Conservation (phyloP, 2,797 vertebrate species). For the Uromys caudimaculatus region DNA sequence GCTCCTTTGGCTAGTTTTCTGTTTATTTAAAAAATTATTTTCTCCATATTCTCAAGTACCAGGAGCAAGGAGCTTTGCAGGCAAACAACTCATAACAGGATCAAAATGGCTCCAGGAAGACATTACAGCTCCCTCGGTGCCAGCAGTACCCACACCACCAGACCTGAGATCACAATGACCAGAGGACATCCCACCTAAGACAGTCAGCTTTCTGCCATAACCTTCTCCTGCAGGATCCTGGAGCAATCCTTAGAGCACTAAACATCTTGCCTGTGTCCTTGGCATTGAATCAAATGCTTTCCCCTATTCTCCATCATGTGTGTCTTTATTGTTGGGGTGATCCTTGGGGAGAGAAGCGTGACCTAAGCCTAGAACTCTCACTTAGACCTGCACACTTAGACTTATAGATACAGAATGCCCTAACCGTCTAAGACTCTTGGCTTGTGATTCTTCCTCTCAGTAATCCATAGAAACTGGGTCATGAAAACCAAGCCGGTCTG, state of each 20-base stretch:
- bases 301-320: neutral
- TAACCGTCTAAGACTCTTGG: neutral
- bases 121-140: neutral
- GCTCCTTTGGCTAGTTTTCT: neutral
- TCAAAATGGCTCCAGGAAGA: neutral
- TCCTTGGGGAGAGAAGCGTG: neutral
- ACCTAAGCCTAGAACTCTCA: neutral
- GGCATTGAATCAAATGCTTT: neutral
- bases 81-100: neutral
- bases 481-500: neutral
- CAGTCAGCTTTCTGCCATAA: accelerated
- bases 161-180: neutral
- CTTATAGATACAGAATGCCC: neutral
- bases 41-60: neutral
- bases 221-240: too few relatives aligned
- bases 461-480: conserved; percentile 40
- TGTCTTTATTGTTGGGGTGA: neutral
- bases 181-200: neutral
- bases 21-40: neutral
- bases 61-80: neutral
- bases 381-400: neutral
- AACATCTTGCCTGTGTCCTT: neutral
- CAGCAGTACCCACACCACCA: neutral
- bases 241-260: neutral
- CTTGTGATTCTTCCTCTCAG: neutral